Base-by-base conservation (phyloP, 1,140 invertebrate species). In the Megalopta genalis region DNA sequence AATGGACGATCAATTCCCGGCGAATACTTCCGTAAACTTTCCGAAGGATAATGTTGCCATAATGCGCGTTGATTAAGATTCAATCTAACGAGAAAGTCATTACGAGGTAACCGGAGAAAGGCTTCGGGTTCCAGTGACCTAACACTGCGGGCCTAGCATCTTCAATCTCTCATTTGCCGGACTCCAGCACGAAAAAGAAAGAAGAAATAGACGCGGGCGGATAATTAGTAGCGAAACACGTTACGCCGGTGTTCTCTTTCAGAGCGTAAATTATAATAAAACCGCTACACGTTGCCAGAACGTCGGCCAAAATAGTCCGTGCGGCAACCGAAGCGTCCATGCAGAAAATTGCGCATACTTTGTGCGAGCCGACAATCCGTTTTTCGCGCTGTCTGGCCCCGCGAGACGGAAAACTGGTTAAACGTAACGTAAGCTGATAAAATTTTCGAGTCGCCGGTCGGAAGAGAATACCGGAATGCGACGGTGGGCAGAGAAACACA, bases 1-100 rank as follows among this genome's bases (percentile, higher is more conserved):
- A 0, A 42, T 10, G 39, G 39, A 9, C 39, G 32, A 42, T 42
- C 6, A 42, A 42, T 42, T 42, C 39, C 7, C 2, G 2, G 42
- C 10, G 2, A 46, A 46, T 1, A 9, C 42, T 46, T 46, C 42
- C 1, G 10, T 10, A 46, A 2, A 2, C 2, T 46, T 46, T 10
- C 10, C 14, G 14, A 12, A 9, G 9, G 42, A 46, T 46, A 46
- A 14, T 3, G 10, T 46, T 12, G 42, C 0, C 42, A 10, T n/a
- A n/a, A 21, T 57, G 1, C 18, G 18, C 54, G 18, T n/a, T 21
- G 18, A n/a, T 57, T 57, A n/a, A 57, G 54, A n/a, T 57, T 57
- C 54, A 57, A 57, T 57, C n/a, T n/a, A 57, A n/a, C 54, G 54
- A 21, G 54, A 57, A 57, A 57, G 54, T 57, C 54, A 21, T 57